Evolutionary conservation across 2,888 invertebrate genomes (phyloP).

Genomic region (Synergus itoensis): DNA sequence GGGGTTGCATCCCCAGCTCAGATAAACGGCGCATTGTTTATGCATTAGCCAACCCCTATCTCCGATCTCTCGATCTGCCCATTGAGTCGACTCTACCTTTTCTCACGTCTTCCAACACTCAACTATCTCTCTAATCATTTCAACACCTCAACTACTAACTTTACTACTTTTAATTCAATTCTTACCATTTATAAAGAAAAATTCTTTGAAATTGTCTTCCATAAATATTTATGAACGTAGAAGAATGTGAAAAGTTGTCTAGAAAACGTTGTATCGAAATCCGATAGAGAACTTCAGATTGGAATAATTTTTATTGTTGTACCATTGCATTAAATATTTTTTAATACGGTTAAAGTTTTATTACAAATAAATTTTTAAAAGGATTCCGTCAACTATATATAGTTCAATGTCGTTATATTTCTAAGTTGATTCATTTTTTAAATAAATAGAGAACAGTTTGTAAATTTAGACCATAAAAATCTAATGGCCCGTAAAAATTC

Average conservation of each 20-base stretch:
- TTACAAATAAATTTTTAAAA: neutral
- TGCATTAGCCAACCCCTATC: conserved; percentile 69
- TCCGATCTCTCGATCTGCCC: conserved; percentile 55
- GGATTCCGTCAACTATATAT: neutral
- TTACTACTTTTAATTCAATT: conserved; percentile 2
- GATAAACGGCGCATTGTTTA: conserved; percentile 74
- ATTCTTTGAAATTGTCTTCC: too few species aligned
- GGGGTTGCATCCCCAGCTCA: conserved; percentile 67
- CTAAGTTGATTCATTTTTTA: neutral
- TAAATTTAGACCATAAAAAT: conserved; percentile 23
- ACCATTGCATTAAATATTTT: neutral
- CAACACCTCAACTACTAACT: neutral
- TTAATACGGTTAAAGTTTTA: neutral
- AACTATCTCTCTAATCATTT: conserved; percentile 8
- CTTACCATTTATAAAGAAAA: neutral
- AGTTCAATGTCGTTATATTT: neutral
- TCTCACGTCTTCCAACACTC: conserved; percentile 51
- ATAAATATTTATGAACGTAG: too few species aligned
- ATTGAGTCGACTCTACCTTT: conserved; percentile 56
- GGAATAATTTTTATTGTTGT: too few species aligned
- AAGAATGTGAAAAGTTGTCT: too few species aligned
- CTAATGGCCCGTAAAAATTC: conserved; percentile 23
- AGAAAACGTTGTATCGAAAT: too few species aligned
- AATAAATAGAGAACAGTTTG: conserved; percentile 17
- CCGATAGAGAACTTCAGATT: too few species aligned